A percentile compares a stretch with the other conserved stretches of the same genome.
Evolutionary conservation across 2,888 invertebrate species (phyloP).

Genomic region (Synergus umbraculus): DNA sequence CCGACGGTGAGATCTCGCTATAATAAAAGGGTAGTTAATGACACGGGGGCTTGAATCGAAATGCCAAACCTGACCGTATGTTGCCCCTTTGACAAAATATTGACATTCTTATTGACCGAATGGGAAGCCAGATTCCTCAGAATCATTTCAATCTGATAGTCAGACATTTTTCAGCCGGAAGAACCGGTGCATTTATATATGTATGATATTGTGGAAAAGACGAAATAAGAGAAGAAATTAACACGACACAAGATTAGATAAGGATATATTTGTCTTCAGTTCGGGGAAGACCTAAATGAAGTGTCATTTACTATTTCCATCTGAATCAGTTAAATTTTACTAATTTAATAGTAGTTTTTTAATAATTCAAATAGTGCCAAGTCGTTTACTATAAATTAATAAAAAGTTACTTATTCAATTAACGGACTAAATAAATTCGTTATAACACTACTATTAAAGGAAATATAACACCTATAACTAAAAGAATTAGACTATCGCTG

Average conservation of each 20-base stretch:
- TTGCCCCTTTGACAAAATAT: constrained; percentile 74
- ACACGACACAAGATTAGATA: background rate
- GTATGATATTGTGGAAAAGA: too few relatives aligned
- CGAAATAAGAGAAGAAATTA: background rate
- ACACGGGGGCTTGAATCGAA: constrained; percentile 64
- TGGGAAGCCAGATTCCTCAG: constrained; percentile 53
- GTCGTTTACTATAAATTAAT: too few relatives aligned
- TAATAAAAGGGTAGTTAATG: constrained; percentile 76
- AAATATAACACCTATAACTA: too few relatives aligned
- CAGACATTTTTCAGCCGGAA: constrained; percentile 17
- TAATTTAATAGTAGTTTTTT: too few relatives aligned
- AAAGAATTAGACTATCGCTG: too few relatives aligned
- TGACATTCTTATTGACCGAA: constrained; percentile 64
- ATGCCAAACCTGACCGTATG: constrained; percentile 67
- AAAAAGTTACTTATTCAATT: too few relatives aligned
- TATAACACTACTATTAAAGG: too few relatives aligned
- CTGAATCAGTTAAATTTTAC: too few relatives aligned
- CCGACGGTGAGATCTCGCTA: constrained; percentile 61
- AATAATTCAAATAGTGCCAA: too few relatives aligned
- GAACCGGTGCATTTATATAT: background rate
- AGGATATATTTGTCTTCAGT: background rate
- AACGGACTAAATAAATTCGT: too few relatives aligned
- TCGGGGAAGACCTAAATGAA: background rate
- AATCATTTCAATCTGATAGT: too few relatives aligned
- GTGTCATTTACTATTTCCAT: too few relatives aligned